phyloP scores from a whole-genome alignment of 2,888 invertebrate species.

The Hyalella azteca region DNA sequence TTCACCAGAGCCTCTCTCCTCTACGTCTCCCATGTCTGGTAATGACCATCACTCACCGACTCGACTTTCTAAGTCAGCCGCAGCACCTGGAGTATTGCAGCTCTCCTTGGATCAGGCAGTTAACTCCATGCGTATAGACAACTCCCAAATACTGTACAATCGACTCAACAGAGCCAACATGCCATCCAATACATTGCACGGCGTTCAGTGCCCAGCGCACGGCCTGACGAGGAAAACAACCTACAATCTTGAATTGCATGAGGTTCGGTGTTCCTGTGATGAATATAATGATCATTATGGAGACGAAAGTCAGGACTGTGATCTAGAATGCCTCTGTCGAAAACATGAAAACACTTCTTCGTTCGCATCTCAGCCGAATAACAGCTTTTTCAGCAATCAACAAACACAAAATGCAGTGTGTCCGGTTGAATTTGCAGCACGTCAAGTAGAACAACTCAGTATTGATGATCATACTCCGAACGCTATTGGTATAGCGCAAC shows the following conservation, averaged over 20 bases:
- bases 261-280: neutral
- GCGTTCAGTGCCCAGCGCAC: too few species aligned
- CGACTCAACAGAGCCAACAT: neutral
- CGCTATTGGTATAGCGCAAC: neutral
- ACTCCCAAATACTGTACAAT: neutral
- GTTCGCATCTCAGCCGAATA: neutral
- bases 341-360: neutral
- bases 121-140: neutral
- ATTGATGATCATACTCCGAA: neutral
- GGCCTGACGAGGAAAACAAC: neutral
- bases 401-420: neutral
- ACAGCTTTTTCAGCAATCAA: too few species aligned
- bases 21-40: slow-evolving; percentile 8
- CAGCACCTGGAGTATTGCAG: neutral
- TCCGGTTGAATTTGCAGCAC: neutral
- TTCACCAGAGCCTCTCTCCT: slow-evolving; percentile 18
- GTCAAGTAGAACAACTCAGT: neutral
- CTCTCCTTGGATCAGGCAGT: neutral
- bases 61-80: neutral
- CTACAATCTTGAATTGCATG: neutral
- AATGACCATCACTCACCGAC: slow-evolving; percentile 24
- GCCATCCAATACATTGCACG: neutral
- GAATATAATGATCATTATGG: neutral
- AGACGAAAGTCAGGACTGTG: too few species aligned
- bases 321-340: neutral